A percentile compares a stretch with the other conserved stretches of the same genome.
Conservation (phyloP, 2,888 invertebrate genomes). For the Drosophila paramelanica region DNA sequence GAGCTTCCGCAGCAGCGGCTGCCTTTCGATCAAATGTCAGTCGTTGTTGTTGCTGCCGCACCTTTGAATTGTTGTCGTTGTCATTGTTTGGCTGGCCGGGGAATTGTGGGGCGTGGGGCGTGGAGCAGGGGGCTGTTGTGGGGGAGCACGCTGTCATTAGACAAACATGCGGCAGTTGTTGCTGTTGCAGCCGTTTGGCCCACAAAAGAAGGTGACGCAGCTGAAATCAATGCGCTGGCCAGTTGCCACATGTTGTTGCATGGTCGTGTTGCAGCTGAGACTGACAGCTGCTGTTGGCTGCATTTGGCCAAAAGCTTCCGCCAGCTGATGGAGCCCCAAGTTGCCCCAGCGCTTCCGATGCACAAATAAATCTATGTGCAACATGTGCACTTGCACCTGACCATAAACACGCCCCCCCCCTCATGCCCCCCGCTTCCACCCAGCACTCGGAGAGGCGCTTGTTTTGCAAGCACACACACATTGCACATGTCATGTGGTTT, state of each 20-base stretch:
- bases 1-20: conserved; percentile 69
- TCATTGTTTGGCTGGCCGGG: conserved; percentile 30
- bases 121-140: conserved; percentile 3
- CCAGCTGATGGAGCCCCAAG: conserved; percentile 56
- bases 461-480: conserved; percentile 1
- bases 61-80: conserved; percentile 65
- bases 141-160: conserved; percentile 59
- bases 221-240: conserved; percentile 72
- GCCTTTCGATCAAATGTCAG: conserved; percentile 76
- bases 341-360: conserved; percentile 55
- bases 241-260: conserved; percentile 28
- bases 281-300: conserved; percentile 49
- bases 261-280: conserved; percentile 29
- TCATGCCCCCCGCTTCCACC: too few relatives aligned
- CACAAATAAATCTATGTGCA: conserved; percentile 30
- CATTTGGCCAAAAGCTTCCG: conserved; percentile 57
- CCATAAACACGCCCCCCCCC: conserved; percentile 19
- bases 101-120: conserved; percentile 28
- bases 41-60: conserved; percentile 49
- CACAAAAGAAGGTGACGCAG: conserved; percentile 72
- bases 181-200: conserved; percentile 44
- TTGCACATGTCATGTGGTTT: conserved; percentile 36
- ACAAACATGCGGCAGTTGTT: conserved; percentile 48
- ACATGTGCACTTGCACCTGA: conserved; percentile 70
- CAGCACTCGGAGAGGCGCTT: conserved; percentile 11